Conservation (phyloP, 2,113 vertebrate species). For the Misgurnus mizolepis region DNA sequence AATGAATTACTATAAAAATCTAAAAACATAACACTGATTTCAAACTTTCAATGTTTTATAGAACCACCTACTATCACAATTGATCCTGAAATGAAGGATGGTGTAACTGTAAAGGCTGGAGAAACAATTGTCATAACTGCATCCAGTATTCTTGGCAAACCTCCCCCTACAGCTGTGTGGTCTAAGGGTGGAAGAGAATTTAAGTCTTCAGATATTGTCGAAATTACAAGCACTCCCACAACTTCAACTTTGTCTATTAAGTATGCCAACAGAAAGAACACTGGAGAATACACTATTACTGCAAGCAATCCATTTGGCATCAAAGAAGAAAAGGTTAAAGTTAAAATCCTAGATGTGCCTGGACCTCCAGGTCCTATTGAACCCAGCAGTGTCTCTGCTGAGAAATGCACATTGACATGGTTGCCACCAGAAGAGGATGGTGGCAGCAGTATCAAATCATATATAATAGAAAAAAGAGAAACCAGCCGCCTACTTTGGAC, state of each 20-base stretch:
- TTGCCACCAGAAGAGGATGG: conserved; percentile 95
- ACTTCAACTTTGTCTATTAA: conserved; percentile 89
- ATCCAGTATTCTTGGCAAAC: conserved; percentile 93
- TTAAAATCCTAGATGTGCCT: conserved; percentile 94
- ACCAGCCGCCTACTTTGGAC: conserved; percentile 98
- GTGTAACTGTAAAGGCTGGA: conserved; percentile 89
- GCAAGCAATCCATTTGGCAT: conserved; percentile 97
- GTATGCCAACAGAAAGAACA: conserved; percentile 94
- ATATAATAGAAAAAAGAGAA: conserved; percentile 96
- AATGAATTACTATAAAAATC: not conserved
- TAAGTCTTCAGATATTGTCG: conserved; percentile 87
- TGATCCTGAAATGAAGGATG: conserved; percentile 92
- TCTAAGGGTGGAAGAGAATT: conserved; percentile 94
- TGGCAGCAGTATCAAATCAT: conserved; percentile 90
- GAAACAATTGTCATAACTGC: conserved; percentile 90
- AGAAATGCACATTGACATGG: conserved; percentile 96
- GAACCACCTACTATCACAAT: conserved; percentile 93
- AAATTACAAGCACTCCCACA: conserved; percentile 86
- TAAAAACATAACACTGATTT: not conserved
- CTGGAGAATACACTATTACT: conserved; percentile 93
- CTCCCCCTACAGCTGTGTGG: conserved; percentile 91
- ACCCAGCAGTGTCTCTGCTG: conserved; percentile 90
- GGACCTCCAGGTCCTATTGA: conserved; percentile 95
- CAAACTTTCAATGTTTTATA: conserved; percentile 66
- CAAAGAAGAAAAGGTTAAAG: conserved; percentile 89